A percentile compares a stretch with the other conserved stretches of the same genome.
Conservation (phyloP, 1,140 invertebrate species). For the Laodelphax striatellus region DNA sequence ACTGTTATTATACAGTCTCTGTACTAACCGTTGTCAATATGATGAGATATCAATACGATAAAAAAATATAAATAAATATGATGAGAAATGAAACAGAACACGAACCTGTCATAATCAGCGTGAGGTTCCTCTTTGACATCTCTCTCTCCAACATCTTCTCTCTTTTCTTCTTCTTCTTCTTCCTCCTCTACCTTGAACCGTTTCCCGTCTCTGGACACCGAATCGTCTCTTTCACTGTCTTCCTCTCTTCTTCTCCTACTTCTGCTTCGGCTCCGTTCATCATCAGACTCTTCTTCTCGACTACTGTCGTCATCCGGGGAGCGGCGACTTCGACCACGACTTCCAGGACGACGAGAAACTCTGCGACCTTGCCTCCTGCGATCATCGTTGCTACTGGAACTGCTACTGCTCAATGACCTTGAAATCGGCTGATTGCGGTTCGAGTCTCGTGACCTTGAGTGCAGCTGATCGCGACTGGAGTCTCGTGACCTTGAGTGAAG, state of each 20-base stretch:
- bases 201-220: neutral
- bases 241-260: constrained; percentile 1
- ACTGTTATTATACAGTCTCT: no score
- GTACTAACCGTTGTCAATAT: no score
- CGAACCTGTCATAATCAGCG: neutral
- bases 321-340: neutral
- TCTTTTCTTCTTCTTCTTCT: neutral
- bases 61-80: no score
- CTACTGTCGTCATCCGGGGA: neutral
- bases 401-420: no score
- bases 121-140: neutral
- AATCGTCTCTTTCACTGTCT: neutral
- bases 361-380: neutral
- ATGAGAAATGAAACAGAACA: no score
- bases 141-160: neutral
- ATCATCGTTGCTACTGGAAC: neutral
- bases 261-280: neutral
- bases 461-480: no score
- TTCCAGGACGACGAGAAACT: no score
- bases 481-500: no score
- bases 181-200: neutral
- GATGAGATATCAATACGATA: no score
- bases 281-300: no score
- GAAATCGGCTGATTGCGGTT: no score
- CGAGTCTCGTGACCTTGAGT: no score